These are phyloP conservation scores for Lethrus apterus DNA, from an alignment of 1,140 invertebrate species.

Conservation along the genomic window DNA sequence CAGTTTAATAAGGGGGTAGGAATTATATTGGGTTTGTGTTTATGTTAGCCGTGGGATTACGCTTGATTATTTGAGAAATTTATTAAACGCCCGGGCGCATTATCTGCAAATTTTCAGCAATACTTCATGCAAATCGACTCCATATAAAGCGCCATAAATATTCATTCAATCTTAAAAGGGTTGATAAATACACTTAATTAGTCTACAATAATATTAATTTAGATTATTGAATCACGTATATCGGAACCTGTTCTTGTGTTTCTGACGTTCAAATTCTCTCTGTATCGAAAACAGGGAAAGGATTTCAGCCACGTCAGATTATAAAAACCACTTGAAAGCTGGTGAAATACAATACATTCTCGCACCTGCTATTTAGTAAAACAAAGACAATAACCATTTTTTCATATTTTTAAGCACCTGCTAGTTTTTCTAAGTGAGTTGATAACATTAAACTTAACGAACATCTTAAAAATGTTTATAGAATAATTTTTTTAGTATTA, in stretches of 20 bases:
- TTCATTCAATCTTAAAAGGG: slow-evolving; percentile 23
- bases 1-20: slow-evolving; percentile 9
- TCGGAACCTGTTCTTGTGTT: slow-evolving; percentile 15
- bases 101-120: neutral
- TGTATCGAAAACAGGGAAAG: slow-evolving; percentile 21
- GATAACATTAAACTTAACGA: neutral
- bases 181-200: slow-evolving; percentile 26
- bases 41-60: slow-evolving; percentile 10
- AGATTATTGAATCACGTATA: slow-evolving; percentile 11
- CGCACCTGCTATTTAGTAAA: neutral
- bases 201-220: slow-evolving; percentile 21
- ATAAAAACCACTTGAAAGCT: slow-evolving; percentile 1
- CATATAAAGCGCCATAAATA: slow-evolving; percentile 21
- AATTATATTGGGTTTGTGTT: slow-evolving; percentile 15
- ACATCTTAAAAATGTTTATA: too few relatives aligned
- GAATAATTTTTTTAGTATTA: too few relatives aligned
- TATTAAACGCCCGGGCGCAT: slow-evolving; percentile 4
- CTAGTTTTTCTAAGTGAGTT: slow-evolving; percentile 4
- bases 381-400: neutral
- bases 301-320: slow-evolving; percentile 15
- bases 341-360: slow-evolving; percentile 1
- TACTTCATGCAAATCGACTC: slow-evolving; percentile 6
- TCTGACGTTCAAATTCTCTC: slow-evolving; percentile 17
- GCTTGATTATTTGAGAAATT: slow-evolving; percentile 9
- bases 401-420: slow-evolving; percentile 1